These are phyloP conservation scores for Anthrax anthrax DNA, from an alignment of 2,888 invertebrate species.

Conservation along the genomic window DNA sequence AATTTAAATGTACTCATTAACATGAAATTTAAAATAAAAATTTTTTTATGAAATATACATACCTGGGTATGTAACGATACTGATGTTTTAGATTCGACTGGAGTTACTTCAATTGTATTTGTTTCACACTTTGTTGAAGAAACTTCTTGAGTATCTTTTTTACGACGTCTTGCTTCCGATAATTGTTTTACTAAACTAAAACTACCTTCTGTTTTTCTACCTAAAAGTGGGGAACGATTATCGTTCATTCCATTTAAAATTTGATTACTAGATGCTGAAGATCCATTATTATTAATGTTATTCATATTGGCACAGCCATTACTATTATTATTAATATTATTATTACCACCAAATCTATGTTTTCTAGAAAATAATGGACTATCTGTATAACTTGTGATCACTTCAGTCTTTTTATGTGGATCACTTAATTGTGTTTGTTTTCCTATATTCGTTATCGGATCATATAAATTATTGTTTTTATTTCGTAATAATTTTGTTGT, in stretches of 20 bases:
- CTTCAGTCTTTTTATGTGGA: conserved; percentile 28
- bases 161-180: conserved; percentile 30
- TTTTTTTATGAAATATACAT: neutral
- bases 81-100: conserved; percentile 31
- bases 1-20: neutral
- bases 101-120: conserved; percentile 27
- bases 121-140: neutral
- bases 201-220: conserved; percentile 28
- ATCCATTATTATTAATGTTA: conserved; percentile 6
- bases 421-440: conserved; percentile 4
- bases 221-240: conserved; percentile 24
- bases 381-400: conserved; percentile 34
- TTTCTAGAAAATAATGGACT: conserved; percentile 35
- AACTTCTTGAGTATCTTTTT: conserved; percentile 22
- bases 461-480: conserved; percentile 3
- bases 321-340: conserved; percentile 3
- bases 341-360: conserved; percentile 24
- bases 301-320: conserved; percentile 1
- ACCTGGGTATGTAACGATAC: conserved; percentile 35
- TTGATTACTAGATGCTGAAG: conserved; percentile 6
- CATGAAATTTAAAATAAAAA: neutral
- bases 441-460: conserved; percentile 9
- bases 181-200: conserved; percentile 33
- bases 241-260: conserved; percentile 6
- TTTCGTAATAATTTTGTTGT: neutral